phyloP scores from a whole-genome alignment of 2,888 invertebrate genomes.

The Cistogaster globosa region DNA sequence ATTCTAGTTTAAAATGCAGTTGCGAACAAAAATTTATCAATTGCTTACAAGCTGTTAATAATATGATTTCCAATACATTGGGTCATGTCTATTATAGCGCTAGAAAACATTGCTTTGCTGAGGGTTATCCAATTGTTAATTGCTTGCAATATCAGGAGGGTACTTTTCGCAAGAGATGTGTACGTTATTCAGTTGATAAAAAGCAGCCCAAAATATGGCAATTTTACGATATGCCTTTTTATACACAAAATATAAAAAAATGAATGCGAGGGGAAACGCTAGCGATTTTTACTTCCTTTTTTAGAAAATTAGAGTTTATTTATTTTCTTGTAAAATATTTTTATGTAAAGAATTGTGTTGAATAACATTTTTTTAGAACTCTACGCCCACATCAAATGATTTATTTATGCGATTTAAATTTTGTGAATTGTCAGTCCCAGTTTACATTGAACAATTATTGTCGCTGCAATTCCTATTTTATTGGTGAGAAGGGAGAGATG shows the following conservation, averaged over 20 bases:
- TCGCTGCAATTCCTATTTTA: too few species aligned
- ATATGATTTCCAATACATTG: conserved; percentile 77
- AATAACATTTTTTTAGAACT: too few species aligned
- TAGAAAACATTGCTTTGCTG: conserved; percentile 78
- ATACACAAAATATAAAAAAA: conserved; percentile 63
- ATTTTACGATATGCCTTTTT: conserved; percentile 82
- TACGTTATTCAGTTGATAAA: conserved; percentile 79
- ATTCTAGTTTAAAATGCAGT: conserved; percentile 78
- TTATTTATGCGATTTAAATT: too few species aligned
- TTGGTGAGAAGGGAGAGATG: too few species aligned
- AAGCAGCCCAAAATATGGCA: conserved; percentile 78
- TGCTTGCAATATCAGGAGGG: conserved; percentile 79
- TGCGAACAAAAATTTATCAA: conserved; percentile 82
- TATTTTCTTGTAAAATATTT: too few species aligned
- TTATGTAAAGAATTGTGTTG: too few species aligned
- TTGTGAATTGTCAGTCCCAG: too few species aligned
- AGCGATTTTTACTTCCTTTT: too few species aligned
- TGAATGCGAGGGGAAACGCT: background rate
- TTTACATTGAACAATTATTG: too few species aligned
- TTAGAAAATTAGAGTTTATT: too few species aligned
- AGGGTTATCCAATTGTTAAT: conserved; percentile 77
- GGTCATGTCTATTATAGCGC: conserved; percentile 80
- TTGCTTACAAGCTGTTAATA: conserved; percentile 79
- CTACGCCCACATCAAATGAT: too few species aligned
- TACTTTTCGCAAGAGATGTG: conserved; percentile 79